These are phyloP conservation scores for Latrodectus geometricus DNA, from an alignment of 1,140 invertebrate species.

Conservation along the genomic window DNA sequence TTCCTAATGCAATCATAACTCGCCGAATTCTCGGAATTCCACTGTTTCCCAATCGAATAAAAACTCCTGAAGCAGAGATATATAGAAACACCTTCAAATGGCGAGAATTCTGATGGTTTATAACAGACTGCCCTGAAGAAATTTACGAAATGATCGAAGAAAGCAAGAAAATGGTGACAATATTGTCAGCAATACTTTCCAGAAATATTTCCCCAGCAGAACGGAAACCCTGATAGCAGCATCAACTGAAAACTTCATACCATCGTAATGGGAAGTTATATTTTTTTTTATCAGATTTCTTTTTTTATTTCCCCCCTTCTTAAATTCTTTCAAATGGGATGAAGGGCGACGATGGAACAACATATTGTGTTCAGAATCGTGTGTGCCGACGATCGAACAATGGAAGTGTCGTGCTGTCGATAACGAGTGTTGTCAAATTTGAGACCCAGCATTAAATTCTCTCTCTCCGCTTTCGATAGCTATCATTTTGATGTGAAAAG, in stretches of 20 bases:
- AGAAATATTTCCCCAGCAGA: background rate
- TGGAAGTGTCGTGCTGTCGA: background rate
- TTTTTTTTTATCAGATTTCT: background rate
- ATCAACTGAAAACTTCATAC: background rate
- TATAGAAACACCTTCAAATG: background rate
- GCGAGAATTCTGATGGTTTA: background rate
- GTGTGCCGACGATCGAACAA: background rate
- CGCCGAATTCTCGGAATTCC: too few species aligned
- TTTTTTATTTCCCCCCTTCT: background rate
- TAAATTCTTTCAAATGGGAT: background rate
- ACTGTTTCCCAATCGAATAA: too few species aligned
- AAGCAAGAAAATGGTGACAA: background rate
- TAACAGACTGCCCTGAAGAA: background rate
- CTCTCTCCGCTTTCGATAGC: background rate
- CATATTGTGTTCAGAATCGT: background rate
- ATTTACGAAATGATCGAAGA: background rate
- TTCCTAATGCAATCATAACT: too few species aligned
- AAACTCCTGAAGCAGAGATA: too few species aligned
- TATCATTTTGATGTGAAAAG: background rate
- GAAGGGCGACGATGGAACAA: background rate
- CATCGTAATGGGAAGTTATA: background rate
- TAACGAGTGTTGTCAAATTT: constrained; percentile 1
- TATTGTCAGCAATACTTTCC: background rate
- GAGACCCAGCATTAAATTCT: background rate
- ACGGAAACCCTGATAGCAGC: background rate